Percentiles rank a stretch among this genome's conserved stretches.
These are phyloP conservation scores for Pristis pectinata DNA, from an alignment of 2,797 vertebrate species.

Conservation along the genomic window DNA sequence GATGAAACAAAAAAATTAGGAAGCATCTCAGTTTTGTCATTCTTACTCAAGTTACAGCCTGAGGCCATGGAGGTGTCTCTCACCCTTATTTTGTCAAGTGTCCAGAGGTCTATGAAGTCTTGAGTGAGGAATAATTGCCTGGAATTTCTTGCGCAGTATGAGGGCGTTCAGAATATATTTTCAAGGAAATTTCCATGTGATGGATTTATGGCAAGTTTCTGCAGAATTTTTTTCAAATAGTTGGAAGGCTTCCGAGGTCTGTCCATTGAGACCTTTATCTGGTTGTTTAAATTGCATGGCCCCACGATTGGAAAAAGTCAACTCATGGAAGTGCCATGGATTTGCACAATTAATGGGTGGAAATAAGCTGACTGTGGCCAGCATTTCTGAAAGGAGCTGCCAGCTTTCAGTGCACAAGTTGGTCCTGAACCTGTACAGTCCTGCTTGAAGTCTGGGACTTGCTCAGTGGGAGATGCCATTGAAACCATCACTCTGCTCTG, in stretches of 20 bases:
- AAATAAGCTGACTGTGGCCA: background rate
- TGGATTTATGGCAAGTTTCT: background rate
- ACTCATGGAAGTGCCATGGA: background rate
- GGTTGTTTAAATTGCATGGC: background rate
- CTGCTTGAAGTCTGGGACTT: too few species aligned
- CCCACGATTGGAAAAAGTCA: background rate
- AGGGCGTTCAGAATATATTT: too few species aligned
- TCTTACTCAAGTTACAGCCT: background rate
- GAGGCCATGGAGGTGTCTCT: background rate
- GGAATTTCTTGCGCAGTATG: too few species aligned
- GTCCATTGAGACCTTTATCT: background rate
- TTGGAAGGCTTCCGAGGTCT: background rate
- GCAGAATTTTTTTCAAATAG: background rate
- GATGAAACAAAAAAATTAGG: background rate
- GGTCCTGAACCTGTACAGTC: too few species aligned
- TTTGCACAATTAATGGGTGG: background rate
- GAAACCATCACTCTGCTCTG: too few species aligned
- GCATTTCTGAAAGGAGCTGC: too few species aligned
- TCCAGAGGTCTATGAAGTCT: background rate
- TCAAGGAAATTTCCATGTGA: background rate
- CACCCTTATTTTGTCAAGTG: background rate
- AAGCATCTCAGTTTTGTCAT: background rate
- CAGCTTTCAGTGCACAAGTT: too few species aligned
- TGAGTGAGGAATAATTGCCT: background rate
- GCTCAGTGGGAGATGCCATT: too few species aligned